Conservation (phyloP, 2,113 vertebrate species). For the Dasyurus viverrinus region DNA sequence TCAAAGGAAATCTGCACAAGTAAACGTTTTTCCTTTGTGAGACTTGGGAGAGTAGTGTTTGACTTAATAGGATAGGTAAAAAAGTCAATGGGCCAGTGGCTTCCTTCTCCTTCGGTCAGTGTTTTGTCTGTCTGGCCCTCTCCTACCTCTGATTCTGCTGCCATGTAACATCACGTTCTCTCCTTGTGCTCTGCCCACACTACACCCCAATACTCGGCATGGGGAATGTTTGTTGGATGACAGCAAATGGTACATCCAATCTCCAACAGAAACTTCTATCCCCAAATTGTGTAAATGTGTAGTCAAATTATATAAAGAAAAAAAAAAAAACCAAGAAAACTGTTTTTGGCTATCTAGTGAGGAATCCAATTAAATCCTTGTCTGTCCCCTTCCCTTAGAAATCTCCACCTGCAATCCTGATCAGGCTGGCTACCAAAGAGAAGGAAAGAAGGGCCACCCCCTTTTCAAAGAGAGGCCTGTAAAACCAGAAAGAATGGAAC, state of each 20-base stretch:
- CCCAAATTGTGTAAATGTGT: neutral
- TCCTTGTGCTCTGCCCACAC: too few species aligned
- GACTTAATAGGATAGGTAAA: neutral
- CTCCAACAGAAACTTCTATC: neutral
- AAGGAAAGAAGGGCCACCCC: neutral
- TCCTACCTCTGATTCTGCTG: too few species aligned
- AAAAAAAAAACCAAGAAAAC: neutral
- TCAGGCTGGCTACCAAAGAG: neutral
- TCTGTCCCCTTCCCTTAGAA: neutral
- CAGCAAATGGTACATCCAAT: too few species aligned
- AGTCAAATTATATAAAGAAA: neutral
- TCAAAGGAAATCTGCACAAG: neutral
- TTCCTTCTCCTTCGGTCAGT: neutral
- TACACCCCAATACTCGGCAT: too few species aligned
- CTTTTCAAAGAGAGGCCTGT: neutral
- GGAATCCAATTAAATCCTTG: neutral
- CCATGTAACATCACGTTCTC: too few species aligned
- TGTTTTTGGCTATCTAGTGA: neutral
- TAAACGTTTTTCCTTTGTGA: neutral
- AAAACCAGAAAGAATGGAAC: neutral
- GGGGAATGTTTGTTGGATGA: neutral
- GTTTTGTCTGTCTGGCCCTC: too few species aligned
- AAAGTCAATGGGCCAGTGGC: neutral
- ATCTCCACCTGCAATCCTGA: neutral
- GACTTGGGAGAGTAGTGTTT: neutral